Percentiles rank a stretch among this genome's conserved stretches.
phyloP scores from a whole-genome alignment of 2,888 invertebrate species.

The Epinotia demarniana region DNA sequence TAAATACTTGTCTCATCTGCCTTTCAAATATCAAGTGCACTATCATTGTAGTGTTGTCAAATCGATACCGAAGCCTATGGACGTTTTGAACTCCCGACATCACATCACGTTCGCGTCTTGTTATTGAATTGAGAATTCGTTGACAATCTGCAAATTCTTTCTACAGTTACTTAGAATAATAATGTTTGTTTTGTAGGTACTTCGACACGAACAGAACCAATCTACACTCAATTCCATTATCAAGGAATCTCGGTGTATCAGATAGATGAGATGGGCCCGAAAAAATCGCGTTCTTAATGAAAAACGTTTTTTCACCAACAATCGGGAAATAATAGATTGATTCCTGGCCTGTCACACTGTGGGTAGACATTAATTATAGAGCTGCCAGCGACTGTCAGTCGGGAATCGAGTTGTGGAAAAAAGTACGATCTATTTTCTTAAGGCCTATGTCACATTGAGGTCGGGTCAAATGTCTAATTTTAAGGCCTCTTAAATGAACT shows the following conservation, averaged over 20 bases:
- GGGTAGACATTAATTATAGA: not conserved
- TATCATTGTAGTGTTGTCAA: too few species aligned
- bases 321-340: constrained; percentile 16
- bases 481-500: too few species aligned
- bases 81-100: too few species aligned
- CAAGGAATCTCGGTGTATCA: not conserved
- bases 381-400: not conserved
- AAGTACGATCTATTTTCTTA: not conserved
- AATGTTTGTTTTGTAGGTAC: not conserved
- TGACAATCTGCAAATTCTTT: too few species aligned
- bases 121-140: not conserved
- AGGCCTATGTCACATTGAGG: not conserved
- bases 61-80: too few species aligned
- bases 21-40: too few species aligned
- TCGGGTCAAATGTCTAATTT: too few species aligned
- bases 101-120: too few species aligned
- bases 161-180: too few species aligned
- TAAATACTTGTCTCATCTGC: too few species aligned
- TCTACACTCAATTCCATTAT: not conserved
- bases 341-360: not conserved
- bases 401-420: not conserved
- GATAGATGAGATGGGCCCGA: not conserved
- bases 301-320: constrained; percentile 13
- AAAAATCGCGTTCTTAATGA: constrained; percentile 7
- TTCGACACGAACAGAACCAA: not conserved